phyloP scores from a whole-genome alignment of 1,140 invertebrate species.

The Drosophila miranda region DNA sequence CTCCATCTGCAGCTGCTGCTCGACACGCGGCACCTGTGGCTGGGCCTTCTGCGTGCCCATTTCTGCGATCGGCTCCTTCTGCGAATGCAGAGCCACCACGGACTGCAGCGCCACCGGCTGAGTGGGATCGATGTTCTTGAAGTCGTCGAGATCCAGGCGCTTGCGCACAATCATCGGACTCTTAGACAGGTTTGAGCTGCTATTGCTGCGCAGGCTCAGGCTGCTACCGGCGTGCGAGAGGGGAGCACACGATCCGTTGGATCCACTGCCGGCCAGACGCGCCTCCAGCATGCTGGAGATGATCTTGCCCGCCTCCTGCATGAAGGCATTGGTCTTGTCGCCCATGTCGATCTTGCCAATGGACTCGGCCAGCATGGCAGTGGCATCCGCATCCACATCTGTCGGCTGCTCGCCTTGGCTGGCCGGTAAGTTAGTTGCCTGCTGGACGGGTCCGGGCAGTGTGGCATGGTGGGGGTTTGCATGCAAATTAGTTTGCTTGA shows the following conservation, averaged over 20 bases:
- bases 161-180: constrained; percentile 77
- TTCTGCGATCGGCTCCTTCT: constrained; percentile 16
- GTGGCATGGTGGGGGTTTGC: constrained; percentile 44
- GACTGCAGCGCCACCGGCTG: constrained; percentile 61
- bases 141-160: constrained; percentile 70
- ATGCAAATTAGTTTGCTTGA: constrained; percentile 46
- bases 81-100: constrained; percentile 52
- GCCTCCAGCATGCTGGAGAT: constrained; percentile 79
- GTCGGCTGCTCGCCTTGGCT: constrained; percentile 4
- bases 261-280: constrained; percentile 49
- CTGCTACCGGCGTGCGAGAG: constrained; percentile 62
- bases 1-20: constrained; percentile 50
- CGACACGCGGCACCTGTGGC: constrained; percentile 37
- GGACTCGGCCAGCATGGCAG: constrained; percentile 68
- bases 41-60: constrained; percentile 41
- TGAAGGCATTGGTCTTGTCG: constrained; percentile 78
- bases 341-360: constrained; percentile 72
- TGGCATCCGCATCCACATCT: constrained; percentile 49
- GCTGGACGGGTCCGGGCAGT: constrained; percentile 13
- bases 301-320: constrained; percentile 77
- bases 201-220: constrained; percentile 69
- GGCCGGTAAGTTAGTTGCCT: constrained; percentile 49
- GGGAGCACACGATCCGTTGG: constrained; percentile 13
- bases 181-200: constrained; percentile 68
- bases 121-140: constrained; percentile 71